Base-by-base conservation (phyloP, 2,888 invertebrate genomes). In the Plebejus melissa region DNA sequence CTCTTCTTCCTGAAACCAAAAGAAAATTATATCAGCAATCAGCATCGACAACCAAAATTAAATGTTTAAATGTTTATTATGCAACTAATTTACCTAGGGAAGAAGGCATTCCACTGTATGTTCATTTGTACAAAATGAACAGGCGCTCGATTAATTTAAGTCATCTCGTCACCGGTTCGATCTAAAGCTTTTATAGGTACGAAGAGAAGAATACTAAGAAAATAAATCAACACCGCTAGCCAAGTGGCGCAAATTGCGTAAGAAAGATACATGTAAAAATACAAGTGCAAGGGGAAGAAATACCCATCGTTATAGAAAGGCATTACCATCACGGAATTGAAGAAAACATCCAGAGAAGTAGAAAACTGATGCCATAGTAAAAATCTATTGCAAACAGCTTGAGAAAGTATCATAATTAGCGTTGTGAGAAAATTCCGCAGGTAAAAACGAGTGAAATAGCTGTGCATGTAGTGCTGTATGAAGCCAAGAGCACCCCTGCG, bases 1-100 rank as follows among this genome's bases (percentile, higher is more conserved):
- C 87, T 99, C 98, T 83, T 98, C 98, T 83, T 98, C 98, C 98
- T 98, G 90, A 6, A 94, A 94, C 81, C 69, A 77, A 79, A 79
- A 22, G 7, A 71, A 71, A 28, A 46, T 28, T 60, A 60, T 32
- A 16, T 65, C 32, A 65, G 9, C 13, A 65, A 16, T 65, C 32
- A 65, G 3, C 13, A 65, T 65, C 65, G 57, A 36, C 9, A 57
- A 11, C 38, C 57, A 11, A 71, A 28, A 46, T 46, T 9, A 28
- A 71, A 71, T 28, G 22, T 28, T 41, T n/a, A 16, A 11, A 46
- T 70, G 22, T 7, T 28, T 11, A 41, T 70, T 7, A 3, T 28
- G 46, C 65, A 9, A 71, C 13, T 46, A 22, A 41, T 38, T 72
- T 72, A 72, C 72, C 72, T 22, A 72, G 7, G 50, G 72, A 72